Evolutionary conservation across 2,113 vertebrate species (phyloP).

Genomic region (Lepus americanus): DNA sequence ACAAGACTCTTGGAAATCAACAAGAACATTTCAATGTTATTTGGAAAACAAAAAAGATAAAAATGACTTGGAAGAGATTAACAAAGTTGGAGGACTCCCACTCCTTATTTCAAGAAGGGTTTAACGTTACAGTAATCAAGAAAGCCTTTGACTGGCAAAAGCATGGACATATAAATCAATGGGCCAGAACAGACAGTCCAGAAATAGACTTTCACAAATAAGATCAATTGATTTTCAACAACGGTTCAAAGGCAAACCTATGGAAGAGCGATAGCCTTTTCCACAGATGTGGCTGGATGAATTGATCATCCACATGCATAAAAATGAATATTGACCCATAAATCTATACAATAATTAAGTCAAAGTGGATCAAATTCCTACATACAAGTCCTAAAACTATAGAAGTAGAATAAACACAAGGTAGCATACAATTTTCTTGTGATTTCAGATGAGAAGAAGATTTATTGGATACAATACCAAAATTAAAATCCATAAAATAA

Average conservation of each 20-base stretch:
- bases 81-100: background rate
- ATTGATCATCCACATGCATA: constrained; percentile 1
- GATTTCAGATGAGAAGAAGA: background rate
- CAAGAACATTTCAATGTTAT: background rate
- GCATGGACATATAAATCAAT: background rate
- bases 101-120: background rate
- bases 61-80: background rate
- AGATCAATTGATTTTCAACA: constrained; percentile 42
- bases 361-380: background rate
- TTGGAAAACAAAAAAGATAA: background rate
- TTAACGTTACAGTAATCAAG: background rate
- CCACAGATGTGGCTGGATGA: background rate
- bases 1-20: background rate
- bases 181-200: background rate
- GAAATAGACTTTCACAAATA: constrained; percentile 31
- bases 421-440: background rate
- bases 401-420: background rate
- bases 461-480: constrained; percentile 7
- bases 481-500: background rate
- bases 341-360: constrained; percentile 11
- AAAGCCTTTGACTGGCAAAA: background rate
- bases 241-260: constrained; percentile 1
- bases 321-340: constrained; percentile 6
- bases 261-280: background rate
- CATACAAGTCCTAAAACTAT: background rate